A percentile compares a stretch with the other conserved stretches of the same genome.
phyloP scores from a whole-genome alignment of 2,888 invertebrate genomes.

The Lissocephala sabroskyi region DNA sequence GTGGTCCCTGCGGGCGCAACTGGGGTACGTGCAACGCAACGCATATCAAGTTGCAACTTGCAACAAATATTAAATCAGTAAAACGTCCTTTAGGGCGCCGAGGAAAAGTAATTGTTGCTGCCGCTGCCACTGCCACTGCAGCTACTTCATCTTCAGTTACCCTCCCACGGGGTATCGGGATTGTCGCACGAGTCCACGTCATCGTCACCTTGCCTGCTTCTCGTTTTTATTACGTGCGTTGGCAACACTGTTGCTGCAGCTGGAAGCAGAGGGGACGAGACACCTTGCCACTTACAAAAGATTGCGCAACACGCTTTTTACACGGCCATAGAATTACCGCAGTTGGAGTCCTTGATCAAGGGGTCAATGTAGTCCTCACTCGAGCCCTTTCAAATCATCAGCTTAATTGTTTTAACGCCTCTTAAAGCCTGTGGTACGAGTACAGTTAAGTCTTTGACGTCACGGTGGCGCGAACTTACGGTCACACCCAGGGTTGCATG shows the following conservation, averaged over 20 bases:
- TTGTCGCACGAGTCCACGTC: too few species aligned
- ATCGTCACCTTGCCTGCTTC: not conserved
- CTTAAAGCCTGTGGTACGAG: too few species aligned
- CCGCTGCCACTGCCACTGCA: not conserved
- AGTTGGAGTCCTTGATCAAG: too few species aligned
- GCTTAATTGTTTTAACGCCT: too few species aligned
- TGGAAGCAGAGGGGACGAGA: not conserved
- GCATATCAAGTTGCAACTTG: conserved; percentile 60
- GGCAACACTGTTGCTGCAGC: not conserved
- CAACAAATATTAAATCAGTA: conserved; percentile 61
- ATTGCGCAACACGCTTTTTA: conserved; percentile 46
- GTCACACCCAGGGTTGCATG: too few species aligned
- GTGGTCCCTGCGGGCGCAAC: not conserved
- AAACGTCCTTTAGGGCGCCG: conserved; percentile 59
- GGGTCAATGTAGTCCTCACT: too few species aligned
- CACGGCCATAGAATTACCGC: conserved; percentile 53
- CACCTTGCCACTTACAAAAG: conserved; percentile 21
- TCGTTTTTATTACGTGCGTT: too few species aligned
- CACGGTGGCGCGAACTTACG: too few species aligned
- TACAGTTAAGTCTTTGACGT: too few species aligned
- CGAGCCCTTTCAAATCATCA: too few species aligned
- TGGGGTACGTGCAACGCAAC: conserved; percentile 45
- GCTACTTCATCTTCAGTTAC: conserved; percentile 4
- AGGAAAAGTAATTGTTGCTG: conserved; percentile 56
- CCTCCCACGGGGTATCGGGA: too few species aligned